Percentiles rank a stretch among this genome's conserved stretches.
These are phyloP conservation scores for Carcharodon carcharias DNA, from an alignment of 2,797 vertebrate species.

Conservation along the genomic window DNA sequence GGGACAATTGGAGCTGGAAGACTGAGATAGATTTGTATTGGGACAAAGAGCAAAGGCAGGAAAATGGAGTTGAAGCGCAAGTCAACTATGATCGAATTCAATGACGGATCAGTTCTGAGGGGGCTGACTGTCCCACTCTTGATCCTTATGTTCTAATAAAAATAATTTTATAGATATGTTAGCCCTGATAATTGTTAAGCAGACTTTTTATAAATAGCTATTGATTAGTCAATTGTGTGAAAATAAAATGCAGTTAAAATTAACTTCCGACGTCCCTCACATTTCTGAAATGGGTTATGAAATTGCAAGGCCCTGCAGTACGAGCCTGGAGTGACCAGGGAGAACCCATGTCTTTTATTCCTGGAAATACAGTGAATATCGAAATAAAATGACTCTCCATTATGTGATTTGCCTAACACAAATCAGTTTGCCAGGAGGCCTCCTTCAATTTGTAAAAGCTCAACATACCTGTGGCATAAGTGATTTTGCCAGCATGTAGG, in stretches of 20 bases:
- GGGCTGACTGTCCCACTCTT: background rate
- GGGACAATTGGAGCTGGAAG: background rate
- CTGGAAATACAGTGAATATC: background rate
- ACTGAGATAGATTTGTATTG: background rate
- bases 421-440: background rate
- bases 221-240: background rate
- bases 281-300: background rate
- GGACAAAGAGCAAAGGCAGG: background rate
- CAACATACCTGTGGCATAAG: slow-evolving; percentile 90
- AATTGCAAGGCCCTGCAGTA: background rate
- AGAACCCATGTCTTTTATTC: background rate
- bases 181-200: background rate
- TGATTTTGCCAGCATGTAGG: slow-evolving; percentile 89
- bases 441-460: background rate
- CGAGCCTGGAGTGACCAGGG: background rate
- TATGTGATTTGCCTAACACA: background rate
- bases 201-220: background rate
- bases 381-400: background rate
- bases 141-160: background rate
- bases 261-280: background rate
- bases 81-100: background rate
- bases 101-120: no score
- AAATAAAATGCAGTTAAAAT: background rate
- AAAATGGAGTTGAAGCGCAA: background rate
- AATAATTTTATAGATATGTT: background rate